Percentiles rank a stretch among this genome's conserved stretches.
Evolutionary conservation across 2,113 vertebrate genomes (phyloP).

Genomic region (Ptyas mucosa): DNA sequence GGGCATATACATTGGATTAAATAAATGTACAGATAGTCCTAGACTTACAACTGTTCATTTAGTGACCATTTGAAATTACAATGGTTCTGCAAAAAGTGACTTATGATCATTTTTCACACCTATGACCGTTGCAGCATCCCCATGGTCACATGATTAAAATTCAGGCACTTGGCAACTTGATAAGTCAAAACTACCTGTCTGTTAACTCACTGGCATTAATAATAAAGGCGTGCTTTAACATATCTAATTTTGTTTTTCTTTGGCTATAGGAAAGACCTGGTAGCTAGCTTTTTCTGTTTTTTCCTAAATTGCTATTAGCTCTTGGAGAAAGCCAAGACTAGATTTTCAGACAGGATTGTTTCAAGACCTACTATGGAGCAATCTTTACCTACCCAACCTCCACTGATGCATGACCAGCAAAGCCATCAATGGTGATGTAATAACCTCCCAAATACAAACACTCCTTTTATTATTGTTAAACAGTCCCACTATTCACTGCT

Average conservation of each 20-base stretch:
- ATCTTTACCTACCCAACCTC: not conserved
- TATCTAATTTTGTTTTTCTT: not conserved
- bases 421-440: constrained; percentile 10
- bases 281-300: not conserved
- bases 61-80: not conserved
- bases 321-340: not conserved
- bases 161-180: not conserved
- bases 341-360: not conserved
- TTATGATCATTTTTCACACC: not conserved
- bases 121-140: not conserved
- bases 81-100: not conserved
- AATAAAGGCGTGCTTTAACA: not conserved
- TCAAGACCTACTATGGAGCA: not conserved
- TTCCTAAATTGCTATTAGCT: too few species aligned
- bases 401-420: not conserved
- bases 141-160: not conserved
- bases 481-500: not conserved
- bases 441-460: constrained; percentile 10
- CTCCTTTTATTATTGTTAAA: constrained; percentile 14
- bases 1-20: not conserved
- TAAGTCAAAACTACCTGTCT: not conserved
- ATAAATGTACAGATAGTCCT: not conserved
- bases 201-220: not conserved
- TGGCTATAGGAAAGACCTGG: not conserved
- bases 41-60: not conserved